Base-by-base conservation (phyloP, 1,140 invertebrate genomes). In the Bursaphelenchus mucronatus region DNA sequence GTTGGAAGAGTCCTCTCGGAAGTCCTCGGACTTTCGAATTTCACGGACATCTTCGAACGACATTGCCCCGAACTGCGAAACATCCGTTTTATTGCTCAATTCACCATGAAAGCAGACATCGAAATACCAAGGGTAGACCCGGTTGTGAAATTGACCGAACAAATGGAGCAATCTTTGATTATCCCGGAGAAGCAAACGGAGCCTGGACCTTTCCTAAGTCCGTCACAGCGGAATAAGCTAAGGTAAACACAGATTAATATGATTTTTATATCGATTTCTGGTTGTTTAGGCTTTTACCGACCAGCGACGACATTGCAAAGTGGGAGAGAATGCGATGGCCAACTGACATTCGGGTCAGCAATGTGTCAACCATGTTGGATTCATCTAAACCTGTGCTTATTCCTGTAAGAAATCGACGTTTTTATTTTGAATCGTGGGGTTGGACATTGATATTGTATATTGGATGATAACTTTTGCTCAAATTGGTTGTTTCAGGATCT, bases 321-420 rank as follows among this genome's bases (percentile, higher is more conserved):
- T 61, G 53, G 63, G 21, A 46, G 21, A 39, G 41, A 46, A 21
- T 64, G 10, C 70, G 63, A 11, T 76, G 71, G 73, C 61, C 53
- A 8, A 61, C 15, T 4, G 71, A 73, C 64, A 62, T 75, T 45
- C 71, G 71, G 8, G 39, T 66, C 10, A 15, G 59, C 30, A 73
- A 73, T 50, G 58, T 65, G 8, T 41, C 15, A n/a, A 69, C 71
- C 47, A 73, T 73, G 71, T 57, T 73, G 8, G 74, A 73, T 49
- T 58, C 69, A 13, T 67, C 74, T 7, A 43, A 63, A 57, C 71
- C 70, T 4, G 55, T 71, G 46, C 50, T 71, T 0, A 75, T 71
- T 55, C 70, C 65, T n/a, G 57, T 59, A 59, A 45, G 19, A n/a
- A 49, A 49, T 19, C 4, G 30, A 30, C 1, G 30, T 30, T 30